Conservation (phyloP, 2,888 invertebrate species). For the Yponomeuta sedellus region DNA sequence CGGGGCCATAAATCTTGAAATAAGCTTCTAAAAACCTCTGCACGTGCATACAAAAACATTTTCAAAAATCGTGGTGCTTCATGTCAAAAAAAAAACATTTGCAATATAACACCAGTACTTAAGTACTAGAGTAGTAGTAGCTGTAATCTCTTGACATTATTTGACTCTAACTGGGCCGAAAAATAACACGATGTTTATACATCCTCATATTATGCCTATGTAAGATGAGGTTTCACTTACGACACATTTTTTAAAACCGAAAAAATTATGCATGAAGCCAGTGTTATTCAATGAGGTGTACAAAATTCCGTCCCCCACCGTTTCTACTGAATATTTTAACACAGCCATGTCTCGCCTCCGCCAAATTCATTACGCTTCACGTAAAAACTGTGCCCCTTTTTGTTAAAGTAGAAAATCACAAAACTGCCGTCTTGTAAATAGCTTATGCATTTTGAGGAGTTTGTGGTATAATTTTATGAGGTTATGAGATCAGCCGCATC, state of each 20-base stretch:
- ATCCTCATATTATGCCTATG: too few relatives aligned
- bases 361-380: slow-evolving; percentile 59
- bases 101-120: too few relatives aligned
- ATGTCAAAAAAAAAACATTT: too few relatives aligned
- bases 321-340: slow-evolving; percentile 12
- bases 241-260: slow-evolving; percentile 31
- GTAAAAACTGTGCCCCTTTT: slow-evolving; percentile 61
- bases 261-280: slow-evolving; percentile 69
- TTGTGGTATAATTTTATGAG: background rate
- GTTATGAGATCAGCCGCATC: background rate
- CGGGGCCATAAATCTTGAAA: too few relatives aligned
- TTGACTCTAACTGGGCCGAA: too few relatives aligned
- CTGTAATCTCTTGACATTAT: too few relatives aligned
- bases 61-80: too few relatives aligned
- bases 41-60: too few relatives aligned
- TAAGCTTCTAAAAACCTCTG: too few relatives aligned
- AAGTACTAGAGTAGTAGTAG: too few relatives aligned
- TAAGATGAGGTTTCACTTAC: background rate
- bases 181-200: too few relatives aligned
- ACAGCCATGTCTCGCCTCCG: slow-evolving; percentile 38
- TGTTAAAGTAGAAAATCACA: slow-evolving; percentile 73
- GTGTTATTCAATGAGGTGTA: slow-evolving; percentile 54
- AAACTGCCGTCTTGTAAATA: slow-evolving; percentile 37
- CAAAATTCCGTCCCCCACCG: background rate
- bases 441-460: background rate